Evolutionary conservation across 2,113 vertebrate genomes (phyloP).

Genomic region (Cryptomyrus ogoouensis): DNA sequence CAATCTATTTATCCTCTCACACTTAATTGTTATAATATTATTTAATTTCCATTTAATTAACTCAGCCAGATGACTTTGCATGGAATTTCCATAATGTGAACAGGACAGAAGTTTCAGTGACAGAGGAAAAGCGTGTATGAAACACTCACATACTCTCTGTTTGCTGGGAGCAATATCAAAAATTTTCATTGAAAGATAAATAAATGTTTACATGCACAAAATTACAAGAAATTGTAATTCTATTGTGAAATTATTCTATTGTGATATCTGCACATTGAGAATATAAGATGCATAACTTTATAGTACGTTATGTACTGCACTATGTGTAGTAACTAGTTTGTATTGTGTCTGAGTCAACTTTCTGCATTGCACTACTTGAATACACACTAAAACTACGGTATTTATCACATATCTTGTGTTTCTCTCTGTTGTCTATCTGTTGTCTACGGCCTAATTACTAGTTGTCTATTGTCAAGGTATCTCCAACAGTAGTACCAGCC

Average conservation of each 20-base stretch:
- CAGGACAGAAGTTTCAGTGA: slow-evolving; percentile 6
- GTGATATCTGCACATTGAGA: background rate
- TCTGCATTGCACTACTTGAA: background rate
- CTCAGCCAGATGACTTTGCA: slow-evolving; percentile 7
- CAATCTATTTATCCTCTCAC: background rate
- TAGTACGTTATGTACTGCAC: background rate
- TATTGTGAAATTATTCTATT: background rate
- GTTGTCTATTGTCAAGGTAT: background rate
- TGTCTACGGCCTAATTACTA: background rate
- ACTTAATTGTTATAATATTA: slow-evolving; percentile 6
- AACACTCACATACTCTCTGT: background rate
- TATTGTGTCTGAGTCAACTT: background rate
- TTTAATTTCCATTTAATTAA: slow-evolving; percentile 17
- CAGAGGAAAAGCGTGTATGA: background rate
- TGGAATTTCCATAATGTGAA: slow-evolving; percentile 8
- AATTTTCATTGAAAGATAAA: background rate
- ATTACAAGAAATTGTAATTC: background rate
- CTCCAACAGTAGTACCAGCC: background rate
- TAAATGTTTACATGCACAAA: background rate
- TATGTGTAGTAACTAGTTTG: background rate
- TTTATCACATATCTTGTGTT: background rate
- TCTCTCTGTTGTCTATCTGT: background rate
- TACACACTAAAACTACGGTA: background rate
- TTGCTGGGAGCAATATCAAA: background rate
- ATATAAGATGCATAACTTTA: background rate